These are phyloP conservation scores for Anguilla rostrata DNA, from an alignment of 2,113 vertebrate species.

Conservation along the genomic window DNA sequence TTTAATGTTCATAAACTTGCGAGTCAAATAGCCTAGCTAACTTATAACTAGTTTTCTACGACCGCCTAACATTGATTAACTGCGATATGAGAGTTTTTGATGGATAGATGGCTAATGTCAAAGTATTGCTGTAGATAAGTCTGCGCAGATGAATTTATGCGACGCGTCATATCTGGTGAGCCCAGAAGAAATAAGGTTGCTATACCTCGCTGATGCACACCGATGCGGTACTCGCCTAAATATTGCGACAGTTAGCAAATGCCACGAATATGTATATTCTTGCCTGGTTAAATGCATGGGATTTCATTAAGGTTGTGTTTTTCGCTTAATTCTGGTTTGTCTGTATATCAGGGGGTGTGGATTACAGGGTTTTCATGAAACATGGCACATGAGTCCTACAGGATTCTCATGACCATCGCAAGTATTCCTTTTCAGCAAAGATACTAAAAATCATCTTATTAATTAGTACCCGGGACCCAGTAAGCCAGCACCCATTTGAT, in stretches of 20 bases:
- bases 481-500: no score
- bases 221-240: not conserved
- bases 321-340: not conserved
- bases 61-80: not conserved
- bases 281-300: not conserved
- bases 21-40: not conserved
- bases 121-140: not conserved
- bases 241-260: not conserved
- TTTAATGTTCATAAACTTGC: not conserved
- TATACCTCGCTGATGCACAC: not conserved
- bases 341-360: no score
- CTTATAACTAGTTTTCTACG: not conserved
- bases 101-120: not conserved
- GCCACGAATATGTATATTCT: not conserved
- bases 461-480: no score
- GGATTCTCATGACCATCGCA: not conserved
- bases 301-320: not conserved
- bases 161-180: not conserved
- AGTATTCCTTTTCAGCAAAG: not conserved
- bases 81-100: not conserved
- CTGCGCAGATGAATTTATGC: not conserved
- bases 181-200: no score
- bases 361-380: not conserved
- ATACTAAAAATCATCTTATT: not conserved
- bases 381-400: not conserved